Evolutionary conservation across 2,113 vertebrate species (phyloP).

Genomic region (Chunga burmeisteri): DNA sequence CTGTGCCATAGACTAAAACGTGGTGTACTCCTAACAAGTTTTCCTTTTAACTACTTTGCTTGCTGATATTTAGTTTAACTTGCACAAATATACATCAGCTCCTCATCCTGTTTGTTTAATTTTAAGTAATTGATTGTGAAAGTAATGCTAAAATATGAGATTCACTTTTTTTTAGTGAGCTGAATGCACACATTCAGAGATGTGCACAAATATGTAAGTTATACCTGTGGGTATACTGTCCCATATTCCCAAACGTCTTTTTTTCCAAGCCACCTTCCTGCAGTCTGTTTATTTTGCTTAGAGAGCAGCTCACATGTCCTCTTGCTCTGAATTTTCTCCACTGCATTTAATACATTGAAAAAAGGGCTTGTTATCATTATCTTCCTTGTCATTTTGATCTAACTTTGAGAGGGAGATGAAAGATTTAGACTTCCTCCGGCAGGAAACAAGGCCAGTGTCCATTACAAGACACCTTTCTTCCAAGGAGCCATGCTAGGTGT

Average conservation of each 20-base stretch:
- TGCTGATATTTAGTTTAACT: background rate
- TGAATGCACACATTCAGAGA: background rate
- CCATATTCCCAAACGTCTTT: background rate
- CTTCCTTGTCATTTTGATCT: background rate
- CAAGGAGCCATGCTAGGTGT: background rate
- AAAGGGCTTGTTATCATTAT: background rate
- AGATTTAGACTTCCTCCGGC: background rate
- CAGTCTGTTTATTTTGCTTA: background rate
- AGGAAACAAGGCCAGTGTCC: background rate
- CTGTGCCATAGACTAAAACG: background rate
- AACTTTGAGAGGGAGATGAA: background rate
- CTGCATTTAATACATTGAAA: background rate
- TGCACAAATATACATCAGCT: background rate
- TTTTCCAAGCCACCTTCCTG: background rate
- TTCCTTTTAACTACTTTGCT: background rate
- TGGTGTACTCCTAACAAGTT: accelerated
- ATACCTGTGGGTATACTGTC: background rate
- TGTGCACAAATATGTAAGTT: accelerated
- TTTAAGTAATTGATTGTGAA: background rate
- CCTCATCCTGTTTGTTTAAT: background rate
- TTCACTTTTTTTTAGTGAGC: background rate
- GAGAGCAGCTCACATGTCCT: background rate
- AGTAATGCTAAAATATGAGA: background rate
- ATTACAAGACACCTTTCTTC: background rate
- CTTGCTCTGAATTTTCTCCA: background rate